A percentile compares a stretch with the other conserved stretches of the same genome.
Evolutionary conservation across 1,140 invertebrate species (phyloP).

Genomic region (Agrilus planipennis): DNA sequence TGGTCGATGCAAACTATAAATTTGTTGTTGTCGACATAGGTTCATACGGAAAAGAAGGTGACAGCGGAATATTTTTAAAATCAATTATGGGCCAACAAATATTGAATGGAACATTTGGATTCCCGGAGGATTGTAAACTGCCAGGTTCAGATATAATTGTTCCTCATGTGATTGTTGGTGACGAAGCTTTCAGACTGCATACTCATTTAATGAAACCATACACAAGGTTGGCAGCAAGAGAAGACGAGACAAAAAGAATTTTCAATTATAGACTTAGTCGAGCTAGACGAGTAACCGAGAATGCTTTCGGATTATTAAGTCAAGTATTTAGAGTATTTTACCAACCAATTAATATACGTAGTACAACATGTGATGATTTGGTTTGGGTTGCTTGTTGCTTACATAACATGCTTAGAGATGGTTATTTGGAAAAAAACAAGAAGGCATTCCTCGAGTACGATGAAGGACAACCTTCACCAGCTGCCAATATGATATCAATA

Average conservation of each 20-base stretch:
- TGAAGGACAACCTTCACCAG: not conserved
- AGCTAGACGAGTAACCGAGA: conserved; percentile 30
- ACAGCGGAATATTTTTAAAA: conserved; percentile 26
- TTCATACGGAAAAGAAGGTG: conserved; percentile 31
- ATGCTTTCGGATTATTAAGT: conserved; percentile 34
- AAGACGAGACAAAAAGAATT: conserved; percentile 22
- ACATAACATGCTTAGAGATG: conserved; percentile 4
- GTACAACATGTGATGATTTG: conserved; percentile 9
- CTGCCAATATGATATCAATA: conserved; percentile 2
- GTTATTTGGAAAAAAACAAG: not conserved
- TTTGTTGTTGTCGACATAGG: conserved; percentile 37
- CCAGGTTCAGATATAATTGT: conserved; percentile 8
- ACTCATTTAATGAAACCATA: conserved; percentile 24
- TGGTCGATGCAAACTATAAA: conserved; percentile 37
- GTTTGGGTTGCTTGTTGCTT: conserved; percentile 3
- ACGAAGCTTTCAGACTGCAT: conserved; percentile 22
- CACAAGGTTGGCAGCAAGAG: conserved; percentile 2
- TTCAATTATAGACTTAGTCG: conserved; percentile 37
- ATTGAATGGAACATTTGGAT: not conserved
- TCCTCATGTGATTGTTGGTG: conserved; percentile 21
- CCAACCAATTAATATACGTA: conserved; percentile 23
- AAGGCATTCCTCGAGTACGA: not conserved
- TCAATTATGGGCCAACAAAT: conserved; percentile 6
- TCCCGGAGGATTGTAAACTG: not conserved
- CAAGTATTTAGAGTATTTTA: conserved; percentile 26